A percentile compares a stretch with the other conserved stretches of the same genome.
phyloP scores from a whole-genome alignment of 2,888 invertebrate genomes.

The Aplocera efformata region DNA sequence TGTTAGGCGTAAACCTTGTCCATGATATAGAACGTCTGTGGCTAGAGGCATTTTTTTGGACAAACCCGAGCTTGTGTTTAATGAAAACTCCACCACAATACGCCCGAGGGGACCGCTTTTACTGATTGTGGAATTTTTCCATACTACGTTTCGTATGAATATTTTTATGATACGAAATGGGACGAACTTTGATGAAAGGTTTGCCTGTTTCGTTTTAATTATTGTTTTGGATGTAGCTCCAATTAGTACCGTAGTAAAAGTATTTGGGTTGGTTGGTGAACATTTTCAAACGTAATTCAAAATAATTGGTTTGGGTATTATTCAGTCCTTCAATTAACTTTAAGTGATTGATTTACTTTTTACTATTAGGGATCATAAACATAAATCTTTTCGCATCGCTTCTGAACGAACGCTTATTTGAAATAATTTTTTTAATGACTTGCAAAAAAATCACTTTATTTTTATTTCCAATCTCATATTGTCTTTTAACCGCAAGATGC shows the following conservation, averaged over 20 bases:
- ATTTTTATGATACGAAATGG: conserved; percentile 46
- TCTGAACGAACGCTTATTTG: no score
- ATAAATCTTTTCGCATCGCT: no score
- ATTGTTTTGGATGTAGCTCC: conserved; percentile 14
- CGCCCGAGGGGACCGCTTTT: conserved; percentile 69
- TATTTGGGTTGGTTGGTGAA: neutral
- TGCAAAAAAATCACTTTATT: no score
- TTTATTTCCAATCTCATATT: no score
- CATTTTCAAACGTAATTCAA: no score
- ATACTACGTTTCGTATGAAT: conserved; percentile 57
- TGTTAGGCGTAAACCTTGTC: no score
- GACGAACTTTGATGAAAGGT: conserved; percentile 24
- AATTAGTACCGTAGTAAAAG: conserved; percentile 6
- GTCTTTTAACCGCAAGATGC: no score
- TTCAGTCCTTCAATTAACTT: no score
- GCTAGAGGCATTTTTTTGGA: conserved; percentile 43
- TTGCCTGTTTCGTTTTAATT: conserved; percentile 18
- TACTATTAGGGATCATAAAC: neutral
- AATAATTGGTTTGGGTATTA: no score
- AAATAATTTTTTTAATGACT: no score
- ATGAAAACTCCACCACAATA: conserved; percentile 74
- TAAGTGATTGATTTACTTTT: no score
- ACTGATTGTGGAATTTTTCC: conserved; percentile 71
- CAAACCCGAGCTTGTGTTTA: conserved; percentile 68
- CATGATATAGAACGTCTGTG: neutral